Evolutionary conservation across 2,888 invertebrate species (phyloP), one percentile per base, ranked within the genome.

Genomic region (Pachycephus smyrnensis): DNA sequence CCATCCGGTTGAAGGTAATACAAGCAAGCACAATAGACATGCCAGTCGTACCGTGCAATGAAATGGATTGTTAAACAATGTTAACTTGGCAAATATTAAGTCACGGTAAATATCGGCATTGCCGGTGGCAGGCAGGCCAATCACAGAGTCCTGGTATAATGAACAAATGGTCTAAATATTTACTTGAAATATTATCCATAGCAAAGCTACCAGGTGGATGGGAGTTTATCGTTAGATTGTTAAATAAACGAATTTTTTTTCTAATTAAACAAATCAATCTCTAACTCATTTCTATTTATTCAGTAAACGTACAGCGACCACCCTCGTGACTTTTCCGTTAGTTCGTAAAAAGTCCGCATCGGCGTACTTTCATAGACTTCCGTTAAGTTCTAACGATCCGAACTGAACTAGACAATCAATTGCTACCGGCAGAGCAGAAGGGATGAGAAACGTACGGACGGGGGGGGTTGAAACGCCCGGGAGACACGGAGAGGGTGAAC

Each of bases 1-100:
- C 23, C 23, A 55, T 55, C 55, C 55, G 55, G 55, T 23, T 9
- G 55, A 9, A 23, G 55, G 55, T 55, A 55, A 55, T 55, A 55
- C 55, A 55, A 55, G 55, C 55, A 55, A 23, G 55, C 55, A 55
- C 55, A 55, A 15, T 55, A 55, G 55, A 55, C 55, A 55, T 23
- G 55, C 23, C 55, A 55, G 23, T 55, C 55, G 55, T 55, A 55
- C 55, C 71, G 23, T 33, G 12, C 74, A 33, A 23, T 36, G 36
- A 74, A 74, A 74, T 74, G 36, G 74, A 74, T 74, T 74, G 74
- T 74, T 74, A 74, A 74, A 74, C 37, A 23, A 23, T 35, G 74
- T 74, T 35, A 74, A 74, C 74, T 35, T 74, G 33, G 36, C 74
- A 74, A 74, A 74, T 35, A 74, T 74, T 74, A 74, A 40, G 33